Conservation (phyloP, 1,140 invertebrate species). For the Liolophura sinensis region DNA sequence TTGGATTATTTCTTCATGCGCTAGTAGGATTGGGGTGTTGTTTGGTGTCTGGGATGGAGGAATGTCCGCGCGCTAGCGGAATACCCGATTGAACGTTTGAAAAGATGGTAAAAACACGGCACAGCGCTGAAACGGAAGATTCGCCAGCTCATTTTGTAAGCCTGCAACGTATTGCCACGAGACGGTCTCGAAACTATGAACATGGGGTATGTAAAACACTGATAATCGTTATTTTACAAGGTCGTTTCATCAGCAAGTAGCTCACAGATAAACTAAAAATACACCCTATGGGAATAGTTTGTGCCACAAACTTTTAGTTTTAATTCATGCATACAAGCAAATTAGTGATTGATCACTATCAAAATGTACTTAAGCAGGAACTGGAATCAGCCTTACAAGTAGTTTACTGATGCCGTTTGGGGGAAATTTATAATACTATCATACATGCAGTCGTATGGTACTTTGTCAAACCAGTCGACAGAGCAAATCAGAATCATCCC, state of each 20-base stretch:
- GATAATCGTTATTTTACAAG: slow-evolving; percentile 1
- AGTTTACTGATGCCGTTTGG: too few species aligned
- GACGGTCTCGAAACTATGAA: slow-evolving; percentile 7
- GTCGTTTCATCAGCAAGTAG: slow-evolving; percentile 11
- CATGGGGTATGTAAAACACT: slow-evolving; percentile 5
- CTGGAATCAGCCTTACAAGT: too few species aligned
- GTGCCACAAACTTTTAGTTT: slow-evolving; percentile 6
- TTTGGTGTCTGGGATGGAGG: slow-evolving; percentile 3
- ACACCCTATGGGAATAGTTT: slow-evolving; percentile 1
- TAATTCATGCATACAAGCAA: background rate
- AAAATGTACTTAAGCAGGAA: too few species aligned
- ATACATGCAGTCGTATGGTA: too few species aligned
- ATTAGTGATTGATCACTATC: too few species aligned
- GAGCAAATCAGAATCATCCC: too few species aligned
- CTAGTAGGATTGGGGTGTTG: background rate
- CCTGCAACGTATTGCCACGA: slow-evolving; percentile 13
- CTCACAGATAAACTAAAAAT: background rate
- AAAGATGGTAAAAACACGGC: slow-evolving; percentile 40
- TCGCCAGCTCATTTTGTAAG: slow-evolving; percentile 23
- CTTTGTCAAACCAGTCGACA: too few species aligned
- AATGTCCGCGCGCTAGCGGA: slow-evolving; percentile 4
- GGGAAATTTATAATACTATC: too few species aligned
- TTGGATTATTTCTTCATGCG: slow-evolving; percentile 1
- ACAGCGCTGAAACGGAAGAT: slow-evolving; percentile 25
- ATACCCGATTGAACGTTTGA: background rate